Evolutionary conservation across 2,113 vertebrate species (phyloP).

Genomic region (Casuarius casuarius): DNA sequence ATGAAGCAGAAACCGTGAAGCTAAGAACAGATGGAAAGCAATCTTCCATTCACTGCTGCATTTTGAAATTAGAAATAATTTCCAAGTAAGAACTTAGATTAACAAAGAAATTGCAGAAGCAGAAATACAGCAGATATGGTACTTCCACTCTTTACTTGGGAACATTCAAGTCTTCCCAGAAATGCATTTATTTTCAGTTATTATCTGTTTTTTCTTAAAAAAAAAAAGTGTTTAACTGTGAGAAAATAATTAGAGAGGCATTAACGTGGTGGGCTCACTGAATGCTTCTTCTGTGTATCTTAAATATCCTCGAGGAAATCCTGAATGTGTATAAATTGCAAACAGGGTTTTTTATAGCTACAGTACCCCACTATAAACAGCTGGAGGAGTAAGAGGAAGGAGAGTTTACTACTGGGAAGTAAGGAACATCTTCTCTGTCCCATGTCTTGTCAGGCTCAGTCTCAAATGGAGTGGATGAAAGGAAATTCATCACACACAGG

Average conservation of each 20-base stretch:
- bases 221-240: not conserved
- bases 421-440: not conserved
- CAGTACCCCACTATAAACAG: not conserved
- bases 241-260: not conserved
- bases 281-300: not conserved
- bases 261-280: not conserved
- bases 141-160: not conserved
- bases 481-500: not conserved
- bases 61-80: conserved; percentile 10
- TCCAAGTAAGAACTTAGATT: not conserved
- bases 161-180: not conserved
- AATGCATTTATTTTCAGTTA: not conserved
- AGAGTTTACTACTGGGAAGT: not conserved
- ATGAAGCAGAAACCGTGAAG: conserved; percentile 39
- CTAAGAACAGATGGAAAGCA: conserved; percentile 44
- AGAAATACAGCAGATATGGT: not conserved
- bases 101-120: conserved; percentile 14
- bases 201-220: not conserved
- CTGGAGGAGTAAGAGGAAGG: not conserved
- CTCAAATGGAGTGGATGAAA: not conserved
- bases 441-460: not conserved
- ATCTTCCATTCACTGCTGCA: not conserved
- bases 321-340: not conserved
- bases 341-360: not conserved
- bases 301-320: not conserved